Evolutionary conservation across 2,888 invertebrate species (phyloP), one percentile per base, ranked within the genome.

Genomic region (Steinernema hermaphroditum): DNA sequence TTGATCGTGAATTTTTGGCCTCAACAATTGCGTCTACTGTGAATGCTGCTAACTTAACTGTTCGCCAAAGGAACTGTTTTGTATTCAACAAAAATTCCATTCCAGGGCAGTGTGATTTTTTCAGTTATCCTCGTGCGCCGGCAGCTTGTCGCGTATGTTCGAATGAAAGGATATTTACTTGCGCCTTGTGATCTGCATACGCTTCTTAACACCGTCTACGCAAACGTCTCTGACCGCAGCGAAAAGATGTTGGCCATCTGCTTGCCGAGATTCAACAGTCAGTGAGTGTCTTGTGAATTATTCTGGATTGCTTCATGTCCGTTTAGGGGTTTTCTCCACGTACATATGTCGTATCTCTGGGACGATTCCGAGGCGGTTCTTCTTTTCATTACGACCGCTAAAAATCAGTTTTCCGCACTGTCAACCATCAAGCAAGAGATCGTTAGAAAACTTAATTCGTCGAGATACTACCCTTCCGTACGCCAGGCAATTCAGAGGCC

Each of bases 181-280:
- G 94, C 96, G 88, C 94, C 96, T 0, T 92, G 93, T 0, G 97
- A 98, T 88, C 91, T 98, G 80, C 95, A 97, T 88, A 88, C 92
- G 54, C 90, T 98, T 79, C 93, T 96, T 86, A 98, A 97, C 88
- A 89, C 98, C 78, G 93, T 98, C 29, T 92, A 93, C 86, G 93
- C 95, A 80, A 94, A 96, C 0, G 95, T 96, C 87, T 94, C 94
- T 1, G 76, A 80, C 85, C 95, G 96, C 87, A 92, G 93, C 0
- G 95, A 93, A 0, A 96, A 97, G 89, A 94, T 94, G 85, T 98
- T 97, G 97, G 94, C 98, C 0, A 92, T 98, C 78, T 98, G 98
- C 88, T 89, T 98, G 83, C 98, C 98, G 0, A 93, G 94, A 87
- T 97, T 98, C 89, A 94, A 98, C 89, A 91, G 93, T 70, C 88